These are phyloP conservation scores for Tapirus terrestris DNA, from an alignment of 2,113 vertebrate species.

Conservation along the genomic window DNA sequence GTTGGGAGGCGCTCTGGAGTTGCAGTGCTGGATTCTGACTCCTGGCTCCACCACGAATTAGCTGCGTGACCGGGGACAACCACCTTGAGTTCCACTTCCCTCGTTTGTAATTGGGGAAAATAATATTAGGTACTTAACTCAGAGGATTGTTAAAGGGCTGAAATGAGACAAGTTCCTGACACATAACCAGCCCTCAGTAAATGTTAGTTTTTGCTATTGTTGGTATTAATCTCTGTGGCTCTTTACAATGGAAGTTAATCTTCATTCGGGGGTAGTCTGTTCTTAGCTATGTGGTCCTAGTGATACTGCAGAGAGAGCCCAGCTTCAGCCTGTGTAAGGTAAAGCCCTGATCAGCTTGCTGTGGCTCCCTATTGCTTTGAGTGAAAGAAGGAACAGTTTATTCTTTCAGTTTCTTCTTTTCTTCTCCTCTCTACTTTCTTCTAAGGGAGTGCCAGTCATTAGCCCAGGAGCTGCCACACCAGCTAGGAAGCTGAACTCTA, in stretches of 20 bases:
- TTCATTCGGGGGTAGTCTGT: not conserved
- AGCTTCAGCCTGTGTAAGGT: not conserved
- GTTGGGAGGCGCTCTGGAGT: not conserved
- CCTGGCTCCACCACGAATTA: not conserved
- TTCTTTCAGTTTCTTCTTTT: not conserved
- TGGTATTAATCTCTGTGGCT: not conserved
- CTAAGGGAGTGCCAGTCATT: not conserved
- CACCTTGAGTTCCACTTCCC: not conserved
- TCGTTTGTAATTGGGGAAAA: not conserved
- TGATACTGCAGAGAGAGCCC: not conserved
- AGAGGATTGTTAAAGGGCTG: not conserved
- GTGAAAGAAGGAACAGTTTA: not conserved
- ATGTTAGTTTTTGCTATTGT: not conserved
- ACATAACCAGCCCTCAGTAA: not conserved
- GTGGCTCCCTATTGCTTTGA: not conserved
- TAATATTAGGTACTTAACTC: not conserved
- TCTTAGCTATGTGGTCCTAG: not conserved
- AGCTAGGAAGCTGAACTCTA: not conserved
- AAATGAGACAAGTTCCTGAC: not conserved
- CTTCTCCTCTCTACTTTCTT: slow-evolving; percentile 13
- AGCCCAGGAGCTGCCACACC: not conserved
- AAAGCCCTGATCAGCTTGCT: not conserved
- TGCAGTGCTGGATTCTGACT: not conserved
- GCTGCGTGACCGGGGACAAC: fast-evolving
- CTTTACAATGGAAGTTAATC: not conserved